These are phyloP conservation scores for Neodontobutis hainanensis DNA, from an alignment of 2,113 vertebrate species.

Conservation along the genomic window DNA sequence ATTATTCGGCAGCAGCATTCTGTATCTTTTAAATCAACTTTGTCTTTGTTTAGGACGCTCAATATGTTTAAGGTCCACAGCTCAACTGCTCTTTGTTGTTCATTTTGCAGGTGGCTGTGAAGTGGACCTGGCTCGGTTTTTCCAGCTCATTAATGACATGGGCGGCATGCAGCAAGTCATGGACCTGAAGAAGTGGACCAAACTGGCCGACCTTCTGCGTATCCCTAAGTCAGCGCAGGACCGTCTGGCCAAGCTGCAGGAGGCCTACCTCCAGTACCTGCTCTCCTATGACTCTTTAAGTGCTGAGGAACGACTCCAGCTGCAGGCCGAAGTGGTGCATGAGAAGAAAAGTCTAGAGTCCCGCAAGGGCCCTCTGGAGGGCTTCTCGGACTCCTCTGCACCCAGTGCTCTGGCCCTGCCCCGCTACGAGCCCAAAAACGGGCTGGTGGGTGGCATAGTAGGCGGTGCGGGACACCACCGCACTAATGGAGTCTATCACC, in stretches of 20 bases:
- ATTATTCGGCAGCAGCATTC: conserved; percentile 1
- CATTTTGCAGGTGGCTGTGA: conserved; percentile 89
- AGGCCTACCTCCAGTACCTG: conserved; percentile 99
- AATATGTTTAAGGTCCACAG: neutral
- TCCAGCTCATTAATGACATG: conserved; percentile 98
- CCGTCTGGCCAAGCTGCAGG: conserved; percentile 97
- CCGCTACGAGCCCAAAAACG: conserved; percentile 91
- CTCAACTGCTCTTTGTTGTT: conserved; percentile 5
- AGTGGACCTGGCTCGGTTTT: conserved; percentile 97
- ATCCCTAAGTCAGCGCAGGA: conserved; percentile 98
- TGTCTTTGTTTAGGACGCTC: neutral
- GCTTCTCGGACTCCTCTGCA: conserved; percentile 82
- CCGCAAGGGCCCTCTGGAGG: conserved; percentile 93
- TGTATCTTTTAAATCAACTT: neutral
- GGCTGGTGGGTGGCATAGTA: conserved; percentile 70
- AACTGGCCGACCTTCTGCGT: conserved; percentile 94
- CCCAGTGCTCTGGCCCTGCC: conserved; percentile 88
- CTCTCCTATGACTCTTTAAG: conserved; percentile 95
- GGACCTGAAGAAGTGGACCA: conserved; percentile 99
- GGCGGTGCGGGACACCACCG: conserved; percentile 81
- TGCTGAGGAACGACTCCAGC: conserved; percentile 87
- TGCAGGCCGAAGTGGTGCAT: conserved; percentile 91
- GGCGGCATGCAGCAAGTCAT: conserved; percentile 99
- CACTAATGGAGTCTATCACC: conserved; percentile 79
- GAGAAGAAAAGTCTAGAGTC: conserved; percentile 95